Evolutionary conservation across 2,888 invertebrate species (phyloP).

Genomic region (Ceriagrion tenellum): DNA sequence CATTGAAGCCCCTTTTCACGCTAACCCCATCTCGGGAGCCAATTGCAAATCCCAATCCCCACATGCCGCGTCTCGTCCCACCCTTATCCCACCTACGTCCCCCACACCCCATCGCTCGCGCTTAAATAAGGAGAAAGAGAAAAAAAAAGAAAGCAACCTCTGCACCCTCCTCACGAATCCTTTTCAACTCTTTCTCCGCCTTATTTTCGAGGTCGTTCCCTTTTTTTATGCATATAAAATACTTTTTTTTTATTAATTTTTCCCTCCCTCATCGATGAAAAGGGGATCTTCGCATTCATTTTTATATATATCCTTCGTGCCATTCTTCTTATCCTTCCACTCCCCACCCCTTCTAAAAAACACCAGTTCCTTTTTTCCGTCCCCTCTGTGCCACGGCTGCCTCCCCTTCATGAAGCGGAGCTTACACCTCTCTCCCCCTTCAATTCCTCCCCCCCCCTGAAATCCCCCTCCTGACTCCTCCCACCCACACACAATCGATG

Average conservation of each 20-base stretch:
- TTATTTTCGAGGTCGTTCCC: background rate
- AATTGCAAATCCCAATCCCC: conserved; percentile 45
- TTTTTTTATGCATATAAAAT: background rate
- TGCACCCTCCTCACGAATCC: background rate
- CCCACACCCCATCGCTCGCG: background rate
- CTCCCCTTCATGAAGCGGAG: background rate
- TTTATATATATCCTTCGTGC: background rate
- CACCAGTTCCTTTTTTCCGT: no score
- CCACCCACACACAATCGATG: background rate
- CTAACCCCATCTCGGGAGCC: background rate
- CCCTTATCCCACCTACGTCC: background rate
- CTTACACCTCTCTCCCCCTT: background rate
- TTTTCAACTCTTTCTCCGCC: background rate
- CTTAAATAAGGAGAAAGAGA: background rate
- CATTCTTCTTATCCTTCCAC: background rate
- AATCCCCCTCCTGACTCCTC: background rate
- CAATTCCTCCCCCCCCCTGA: background rate
- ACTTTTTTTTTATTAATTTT: background rate
- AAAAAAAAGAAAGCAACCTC: background rate
- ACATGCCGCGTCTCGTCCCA: background rate
- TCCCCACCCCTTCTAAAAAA: no score
- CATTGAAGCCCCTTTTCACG: background rate
- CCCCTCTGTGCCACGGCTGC: no score
- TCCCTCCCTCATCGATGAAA: background rate
- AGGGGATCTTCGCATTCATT: background rate